Base-by-base conservation (phyloP, 2,888 invertebrate species). In the Auanema sp. region DNA sequence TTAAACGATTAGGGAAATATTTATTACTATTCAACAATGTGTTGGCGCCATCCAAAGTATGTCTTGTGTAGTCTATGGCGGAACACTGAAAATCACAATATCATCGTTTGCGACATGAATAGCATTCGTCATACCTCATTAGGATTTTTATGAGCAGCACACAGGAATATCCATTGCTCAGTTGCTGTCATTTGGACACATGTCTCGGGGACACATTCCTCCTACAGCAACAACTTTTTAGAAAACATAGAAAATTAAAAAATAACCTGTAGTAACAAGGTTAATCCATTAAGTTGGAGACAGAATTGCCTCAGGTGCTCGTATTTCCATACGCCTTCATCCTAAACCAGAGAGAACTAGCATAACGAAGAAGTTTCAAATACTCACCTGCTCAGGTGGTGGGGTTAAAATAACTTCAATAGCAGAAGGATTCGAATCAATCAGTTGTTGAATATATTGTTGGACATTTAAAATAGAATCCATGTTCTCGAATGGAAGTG, bases 111-210 rank as follows among this genome's bases (percentile, higher is more conserved):
- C 33, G 4, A 33, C 33, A 11, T 53, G 1, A 53, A 10, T 43
- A 40, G 21, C 3, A 3, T 3, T 3, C 18, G 49, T 23, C 56
- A n/a, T n/a, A 72, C 86, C 84, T 98, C 98, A 86, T 98, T 98
- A 47, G 98, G 98, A 69, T 97, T 97, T 88, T 98, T 98, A 85
- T 98, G 98, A 49, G 98, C 97, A 64, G 98, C 98, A 88, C 98
- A 98, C 59, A 99, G 87, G 86, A 98, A 98, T 86, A 99, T 98
- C 98, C 98, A 99, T 84, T 98, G 97, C 86, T 98, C 97, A 33
- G 98, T 98, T 40, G 98, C 98, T 51, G 97, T 98, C 98, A 98
- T 99, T 87, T 99, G 97, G 67, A 92, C 93, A 85, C 98, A 98
- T 23, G 91, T 93, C 82, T 93, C 92, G 44, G 97, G 95, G 83